Percentiles rank a stretch among this genome's conserved stretches.
Conservation (phyloP, 2,113 vertebrate species). For the Globicephala melas region DNA sequence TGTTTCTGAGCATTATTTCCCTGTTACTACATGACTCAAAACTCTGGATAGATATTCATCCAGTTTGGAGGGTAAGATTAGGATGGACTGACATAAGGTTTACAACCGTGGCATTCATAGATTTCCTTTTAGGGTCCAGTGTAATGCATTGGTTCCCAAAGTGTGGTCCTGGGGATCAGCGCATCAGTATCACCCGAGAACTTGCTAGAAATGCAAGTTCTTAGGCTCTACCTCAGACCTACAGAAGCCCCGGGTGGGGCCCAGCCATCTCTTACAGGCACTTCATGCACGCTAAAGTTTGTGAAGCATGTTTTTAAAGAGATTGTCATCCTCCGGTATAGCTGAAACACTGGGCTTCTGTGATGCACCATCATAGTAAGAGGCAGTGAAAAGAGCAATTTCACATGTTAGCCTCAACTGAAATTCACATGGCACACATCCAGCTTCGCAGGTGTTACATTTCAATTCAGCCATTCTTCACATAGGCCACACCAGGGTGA, state of each 20-base stretch:
- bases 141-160: not conserved
- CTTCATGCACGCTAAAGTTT: not conserved
- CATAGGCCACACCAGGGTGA: conserved; percentile 18
- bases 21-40: not conserved
- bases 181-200: not conserved
- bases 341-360: not conserved
- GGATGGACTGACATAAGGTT: not conserved
- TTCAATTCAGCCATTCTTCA: conserved; percentile 51
- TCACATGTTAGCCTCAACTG: not conserved
- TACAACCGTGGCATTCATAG: not conserved
- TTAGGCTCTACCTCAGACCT: not conserved
- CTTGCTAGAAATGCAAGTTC: not conserved
- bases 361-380: not conserved
- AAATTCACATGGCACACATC: not conserved
- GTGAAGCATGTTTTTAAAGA: not conserved
- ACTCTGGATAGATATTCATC: not conserved
- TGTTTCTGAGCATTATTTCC: not conserved
- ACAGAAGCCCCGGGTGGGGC: not conserved
- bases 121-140: not conserved
- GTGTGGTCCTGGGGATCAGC: not conserved
- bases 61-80: not conserved
- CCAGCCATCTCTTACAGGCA: not conserved
- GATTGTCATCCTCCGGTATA: not conserved
- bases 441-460: conserved; percentile 40
- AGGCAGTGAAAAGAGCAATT: not conserved